phyloP scores from a whole-genome alignment of 2,113 vertebrate genomes.

The Ginglymostoma cirratum region DNA sequence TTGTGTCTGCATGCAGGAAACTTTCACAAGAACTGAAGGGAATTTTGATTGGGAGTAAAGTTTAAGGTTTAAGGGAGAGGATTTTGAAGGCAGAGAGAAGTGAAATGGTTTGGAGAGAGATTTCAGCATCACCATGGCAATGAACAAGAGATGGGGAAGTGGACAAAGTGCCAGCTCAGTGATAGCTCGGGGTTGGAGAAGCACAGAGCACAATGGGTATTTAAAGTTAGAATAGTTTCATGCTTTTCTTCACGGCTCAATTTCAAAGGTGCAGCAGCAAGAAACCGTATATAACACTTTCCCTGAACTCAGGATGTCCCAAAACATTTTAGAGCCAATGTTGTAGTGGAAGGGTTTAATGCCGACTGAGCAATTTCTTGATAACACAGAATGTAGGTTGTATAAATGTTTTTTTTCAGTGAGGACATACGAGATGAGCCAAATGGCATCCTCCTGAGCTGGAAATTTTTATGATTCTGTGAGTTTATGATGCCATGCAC shows the following conservation, averaged over 20 bases:
- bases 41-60: background rate
- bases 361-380: no score
- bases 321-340: no score
- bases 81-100: background rate
- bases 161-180: background rate
- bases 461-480: no score
- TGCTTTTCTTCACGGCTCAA: no score
- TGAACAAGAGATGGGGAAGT: background rate
- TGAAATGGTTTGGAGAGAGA: background rate
- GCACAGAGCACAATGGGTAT: background rate
- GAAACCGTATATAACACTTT: no score
- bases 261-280: background rate
- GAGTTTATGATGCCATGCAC: no score
- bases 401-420: no score
- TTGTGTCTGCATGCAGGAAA: background rate
- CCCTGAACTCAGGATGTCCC: no score
- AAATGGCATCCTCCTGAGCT: no score
- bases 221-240: background rate
- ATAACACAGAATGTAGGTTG: no score
- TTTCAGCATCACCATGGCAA: background rate
- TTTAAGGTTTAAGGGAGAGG: background rate
- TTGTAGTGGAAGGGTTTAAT: no score
- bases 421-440: no score
- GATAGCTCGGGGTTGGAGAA: background rate
- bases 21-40: background rate